These are phyloP conservation scores for Cryptoblepharus egeriae DNA, from an alignment of 2,797 vertebrate species.

Conservation along the genomic window DNA sequence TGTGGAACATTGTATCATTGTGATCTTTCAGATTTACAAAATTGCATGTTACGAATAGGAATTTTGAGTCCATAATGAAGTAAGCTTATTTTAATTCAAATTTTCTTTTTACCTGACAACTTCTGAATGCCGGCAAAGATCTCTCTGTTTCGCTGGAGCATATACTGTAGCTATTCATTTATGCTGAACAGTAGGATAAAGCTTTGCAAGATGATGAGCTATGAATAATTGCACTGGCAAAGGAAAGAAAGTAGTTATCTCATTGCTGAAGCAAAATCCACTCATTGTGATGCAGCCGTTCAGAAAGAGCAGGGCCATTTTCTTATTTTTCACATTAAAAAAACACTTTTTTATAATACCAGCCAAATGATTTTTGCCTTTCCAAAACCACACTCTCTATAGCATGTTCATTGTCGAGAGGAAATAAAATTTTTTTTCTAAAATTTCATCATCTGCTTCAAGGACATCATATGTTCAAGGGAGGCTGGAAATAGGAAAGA, in stretches of 20 bases:
- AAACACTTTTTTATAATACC: not conserved
- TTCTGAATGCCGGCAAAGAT: not conserved
- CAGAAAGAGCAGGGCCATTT: constrained; percentile 14
- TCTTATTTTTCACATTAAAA: constrained; percentile 22
- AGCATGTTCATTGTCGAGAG: not conserved
- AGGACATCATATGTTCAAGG: too few species aligned
- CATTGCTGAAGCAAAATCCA: constrained; percentile 37
- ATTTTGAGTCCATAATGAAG: not conserved
- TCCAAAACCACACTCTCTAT: constrained; percentile 6
- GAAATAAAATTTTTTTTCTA: constrained; percentile 16
- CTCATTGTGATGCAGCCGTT: constrained; percentile 28
- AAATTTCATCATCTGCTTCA: constrained; percentile 16
- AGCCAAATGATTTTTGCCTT: constrained; percentile 39
- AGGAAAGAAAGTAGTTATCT: constrained; percentile 37
- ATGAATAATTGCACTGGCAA: constrained; percentile 37
- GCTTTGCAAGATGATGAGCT: constrained; percentile 24
- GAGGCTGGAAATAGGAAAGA: not conserved
- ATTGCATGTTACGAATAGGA: not conserved
- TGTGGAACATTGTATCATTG: not conserved
- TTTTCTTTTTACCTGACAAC: constrained; percentile 5
- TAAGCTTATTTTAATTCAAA: constrained; percentile 14
- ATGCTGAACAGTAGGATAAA: constrained; percentile 1
- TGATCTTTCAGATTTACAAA: not conserved
- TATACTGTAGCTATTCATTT: constrained; percentile 28
- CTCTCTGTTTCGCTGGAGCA: constrained; percentile 12